phyloP scores from a whole-genome alignment of 64 coral and sea anemone genomes.

The Montipora cactus region DNA sequence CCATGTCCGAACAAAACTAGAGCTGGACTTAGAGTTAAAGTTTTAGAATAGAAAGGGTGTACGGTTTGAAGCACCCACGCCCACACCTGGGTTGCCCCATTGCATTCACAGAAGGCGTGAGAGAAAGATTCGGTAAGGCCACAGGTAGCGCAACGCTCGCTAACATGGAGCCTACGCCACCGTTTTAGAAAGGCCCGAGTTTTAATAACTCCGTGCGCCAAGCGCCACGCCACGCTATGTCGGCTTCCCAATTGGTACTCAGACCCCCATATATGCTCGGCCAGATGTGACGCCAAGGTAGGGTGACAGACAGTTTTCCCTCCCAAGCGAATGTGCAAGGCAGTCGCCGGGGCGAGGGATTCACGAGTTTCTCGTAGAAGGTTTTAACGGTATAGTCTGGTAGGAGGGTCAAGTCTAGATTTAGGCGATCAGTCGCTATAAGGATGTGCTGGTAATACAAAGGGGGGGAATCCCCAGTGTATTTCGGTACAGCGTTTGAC shows the following conservation, averaged over 20 bases:
- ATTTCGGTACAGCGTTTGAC: background rate
- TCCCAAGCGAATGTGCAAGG: no score
- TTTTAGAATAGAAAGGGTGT: background rate
- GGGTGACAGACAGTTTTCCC: no score
- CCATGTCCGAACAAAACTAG: background rate
- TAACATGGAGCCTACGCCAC: no score
- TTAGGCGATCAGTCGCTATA: background rate
- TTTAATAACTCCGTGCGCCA: no score
- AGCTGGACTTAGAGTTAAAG: background rate
- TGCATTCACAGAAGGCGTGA: no score
- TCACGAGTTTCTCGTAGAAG: constrained; percentile 11
- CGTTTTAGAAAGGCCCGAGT: background rate
- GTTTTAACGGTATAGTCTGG: background rate
- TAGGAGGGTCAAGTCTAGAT: background rate
- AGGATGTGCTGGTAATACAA: background rate
- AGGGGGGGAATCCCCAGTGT: background rate
- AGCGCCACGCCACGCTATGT: no score
- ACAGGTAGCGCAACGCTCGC: no score
- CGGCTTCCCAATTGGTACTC: no score
- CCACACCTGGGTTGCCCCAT: background rate
- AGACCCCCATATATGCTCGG: no score
- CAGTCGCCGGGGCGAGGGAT: background rate
- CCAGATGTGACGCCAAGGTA: no score
- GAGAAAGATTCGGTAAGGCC: no score
- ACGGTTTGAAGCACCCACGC: background rate